These are phyloP conservation scores for Probosciger aterrimus DNA, from an alignment of 2,113 vertebrate genomes.

Conservation along the genomic window DNA sequence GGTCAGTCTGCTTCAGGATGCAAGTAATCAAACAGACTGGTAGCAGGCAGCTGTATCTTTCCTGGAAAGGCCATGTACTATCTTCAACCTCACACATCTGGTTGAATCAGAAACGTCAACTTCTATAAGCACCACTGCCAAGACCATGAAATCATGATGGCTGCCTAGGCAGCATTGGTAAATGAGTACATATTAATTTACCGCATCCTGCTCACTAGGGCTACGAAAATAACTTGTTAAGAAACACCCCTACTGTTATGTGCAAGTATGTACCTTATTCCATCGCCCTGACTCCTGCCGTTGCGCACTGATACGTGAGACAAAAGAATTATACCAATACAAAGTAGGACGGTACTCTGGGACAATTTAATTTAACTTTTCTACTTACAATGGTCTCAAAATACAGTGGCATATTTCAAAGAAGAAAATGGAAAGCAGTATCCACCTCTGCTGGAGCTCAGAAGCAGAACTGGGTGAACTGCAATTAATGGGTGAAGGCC, in stretches of 20 bases:
- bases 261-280: neutral
- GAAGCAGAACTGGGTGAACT: conserved; percentile 48
- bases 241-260: neutral
- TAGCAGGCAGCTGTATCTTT: neutral
- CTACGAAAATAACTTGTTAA: neutral
- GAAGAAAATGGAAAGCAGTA: conserved; percentile 51
- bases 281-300: neutral
- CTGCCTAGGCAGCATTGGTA: neutral
- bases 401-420: conserved; percentile 36
- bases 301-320: neutral
- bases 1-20: neutral
- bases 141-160: neutral
- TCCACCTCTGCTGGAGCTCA: conserved; percentile 48
- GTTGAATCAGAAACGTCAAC: neutral
- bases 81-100: neutral
- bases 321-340: neutral
- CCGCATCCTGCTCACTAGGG: neutral
- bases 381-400: conserved; percentile 37
- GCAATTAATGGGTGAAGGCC: conserved; percentile 41
- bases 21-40: neutral
- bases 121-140: neutral
- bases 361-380: conserved; percentile 6
- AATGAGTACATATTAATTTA: neutral
- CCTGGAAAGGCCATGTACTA: neutral
- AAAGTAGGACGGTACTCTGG: neutral